A percentile compares a stretch with the other conserved stretches of the same genome.
These are phyloP conservation scores for Rhincodon typus DNA, from an alignment of 2,797 vertebrate genomes.

Conservation along the genomic window DNA sequence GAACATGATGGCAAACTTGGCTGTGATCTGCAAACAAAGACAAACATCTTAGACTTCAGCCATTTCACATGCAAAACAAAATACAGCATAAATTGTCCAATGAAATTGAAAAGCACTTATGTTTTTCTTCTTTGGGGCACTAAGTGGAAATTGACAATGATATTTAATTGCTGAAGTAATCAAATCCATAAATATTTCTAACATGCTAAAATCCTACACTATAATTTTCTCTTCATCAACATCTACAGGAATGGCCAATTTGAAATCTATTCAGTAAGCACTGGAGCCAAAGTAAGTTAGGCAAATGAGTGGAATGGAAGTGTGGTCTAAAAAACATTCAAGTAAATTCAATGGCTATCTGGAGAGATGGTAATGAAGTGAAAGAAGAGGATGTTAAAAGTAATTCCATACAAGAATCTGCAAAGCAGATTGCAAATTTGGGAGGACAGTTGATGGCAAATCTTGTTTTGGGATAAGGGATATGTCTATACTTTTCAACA, in stretches of 20 bases:
- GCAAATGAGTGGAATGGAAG: background rate
- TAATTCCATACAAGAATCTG: background rate
- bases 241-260: background rate
- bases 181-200: background rate
- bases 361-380: background rate
- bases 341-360: background rate
- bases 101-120: background rate
- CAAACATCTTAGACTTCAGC: background rate
- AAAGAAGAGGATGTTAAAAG: background rate
- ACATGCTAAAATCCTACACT: background rate
- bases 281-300: background rate
- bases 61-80: background rate
- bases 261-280: background rate
- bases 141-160: no score
- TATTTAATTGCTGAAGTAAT: background rate
- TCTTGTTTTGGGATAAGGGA: background rate
- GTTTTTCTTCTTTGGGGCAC: no score
- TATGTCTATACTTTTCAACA: background rate
- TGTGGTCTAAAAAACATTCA: background rate
- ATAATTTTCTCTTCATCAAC: background rate
- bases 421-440: background rate
- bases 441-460: background rate
- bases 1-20: constrained; percentile 70
- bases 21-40: constrained; percentile 57
- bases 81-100: background rate